Evolutionary conservation across 2,888 invertebrate genomes (phyloP), one percentile per base, ranked within the genome.

Genomic region (Ypsolopha scabrella): DNA sequence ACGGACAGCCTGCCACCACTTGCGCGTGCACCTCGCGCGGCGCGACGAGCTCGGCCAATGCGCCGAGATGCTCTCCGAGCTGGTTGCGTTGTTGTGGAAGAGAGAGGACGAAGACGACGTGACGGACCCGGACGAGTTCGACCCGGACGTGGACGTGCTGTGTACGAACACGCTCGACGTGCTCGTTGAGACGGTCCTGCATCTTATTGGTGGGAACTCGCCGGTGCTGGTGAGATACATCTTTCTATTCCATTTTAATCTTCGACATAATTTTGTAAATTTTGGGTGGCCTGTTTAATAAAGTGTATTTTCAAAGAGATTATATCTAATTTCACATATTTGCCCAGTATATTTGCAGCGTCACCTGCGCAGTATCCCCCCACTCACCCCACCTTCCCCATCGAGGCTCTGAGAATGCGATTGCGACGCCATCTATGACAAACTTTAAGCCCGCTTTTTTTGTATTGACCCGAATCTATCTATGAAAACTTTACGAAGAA

Each of bases 21-120:
- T 98, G 41, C 90, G 95, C 36, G 90, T 92, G 24, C 96, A 97
- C 68, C 82, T 97, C 3, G 90, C 92, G 0, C 90, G 93, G 0
- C 89, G 94, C 14, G 94, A 95, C 65, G 96, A 97, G 67, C 77
- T 97, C 37, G 88, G 92, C 10, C 88, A 94, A 6, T 96, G 96
- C 66, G 93, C 96, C 0, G 94, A 94, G 54, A 95, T 97, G 63
- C 82, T 98, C 8, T 93, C 94, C 0, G 96, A 97, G 70, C 91
- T 97, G 36, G 89, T 97, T 13, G 89, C 87, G 0, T 60, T 90
- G 6, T 43, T 88, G 60, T 75, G 88, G 89, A 80, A 78, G 62
- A 83, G 83, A 54, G 85, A 87, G 51, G 87, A 87, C 50, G 82
- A 87, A 0, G 89, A 87, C 50, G 74, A 78, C 7, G 81, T 68